Evolutionary conservation across 2,797 vertebrate genomes (phyloP).

Genomic region (Syndactyla subalaris): DNA sequence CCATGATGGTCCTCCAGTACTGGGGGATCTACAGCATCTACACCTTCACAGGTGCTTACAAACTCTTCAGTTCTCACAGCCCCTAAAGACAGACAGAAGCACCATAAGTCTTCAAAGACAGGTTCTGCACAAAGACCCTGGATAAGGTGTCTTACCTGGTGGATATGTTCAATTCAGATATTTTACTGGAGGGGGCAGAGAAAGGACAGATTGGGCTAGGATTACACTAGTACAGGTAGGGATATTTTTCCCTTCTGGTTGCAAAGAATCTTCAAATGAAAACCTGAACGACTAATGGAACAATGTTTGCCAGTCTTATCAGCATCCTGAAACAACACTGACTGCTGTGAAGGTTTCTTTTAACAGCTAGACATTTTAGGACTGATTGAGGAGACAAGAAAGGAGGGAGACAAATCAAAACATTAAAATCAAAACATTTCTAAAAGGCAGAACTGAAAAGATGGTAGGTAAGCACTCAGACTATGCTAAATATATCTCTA

Average conservation of each 20-base stretch:
- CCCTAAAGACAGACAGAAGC: slow-evolving; percentile 31
- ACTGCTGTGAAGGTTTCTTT: background rate
- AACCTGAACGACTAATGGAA: background rate
- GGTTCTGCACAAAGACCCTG: background rate
- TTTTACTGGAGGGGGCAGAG: background rate
- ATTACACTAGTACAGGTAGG: background rate
- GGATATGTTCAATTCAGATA: background rate
- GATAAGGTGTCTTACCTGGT: background rate
- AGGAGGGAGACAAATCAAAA: background rate
- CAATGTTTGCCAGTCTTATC: background rate
- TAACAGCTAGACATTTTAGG: background rate
- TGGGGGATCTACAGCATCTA: slow-evolving; percentile 71
- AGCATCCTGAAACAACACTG: background rate
- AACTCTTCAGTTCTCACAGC: slow-evolving; percentile 67
- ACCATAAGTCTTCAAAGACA: background rate
- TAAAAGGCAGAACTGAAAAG: background rate
- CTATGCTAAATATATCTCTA: background rate
- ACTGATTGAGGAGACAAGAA: background rate
- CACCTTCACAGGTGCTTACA: slow-evolving; percentile 83
- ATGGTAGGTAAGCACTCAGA: background rate
- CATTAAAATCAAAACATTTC: background rate
- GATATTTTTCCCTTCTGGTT: background rate
- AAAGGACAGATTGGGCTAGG: background rate
- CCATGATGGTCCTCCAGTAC: slow-evolving; percentile 82
- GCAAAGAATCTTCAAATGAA: background rate